Base-by-base conservation (phyloP, 2,797 vertebrate genomes). In the Sebastiscus albofasciatus region DNA sequence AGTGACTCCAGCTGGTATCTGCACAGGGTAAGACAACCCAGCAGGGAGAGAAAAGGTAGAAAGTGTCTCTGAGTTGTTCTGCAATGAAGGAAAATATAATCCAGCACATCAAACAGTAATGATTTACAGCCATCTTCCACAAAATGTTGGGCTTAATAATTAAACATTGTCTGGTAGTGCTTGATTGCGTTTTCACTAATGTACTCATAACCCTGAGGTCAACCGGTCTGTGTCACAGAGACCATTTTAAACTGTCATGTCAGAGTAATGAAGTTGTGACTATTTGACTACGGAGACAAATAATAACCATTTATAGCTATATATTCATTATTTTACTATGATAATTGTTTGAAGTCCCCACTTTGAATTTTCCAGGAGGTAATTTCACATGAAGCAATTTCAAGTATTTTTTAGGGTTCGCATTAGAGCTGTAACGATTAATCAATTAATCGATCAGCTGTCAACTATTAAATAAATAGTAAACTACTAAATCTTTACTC, bases 1-100 rank as follows among this genome's bases (percentile, higher is more conserved):
- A 2, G 97, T 97, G 93, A 99, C 96, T 81, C 98, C 98, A 71
- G 97, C 96, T 65, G 98, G 97, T 8, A 99, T 97, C 61, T 97
- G 97, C 81, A 99, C 92, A 2, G 98, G 97, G 82, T 97, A 99
- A 4, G 96, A 86, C 31, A 98, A 71, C 14, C 96, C 95, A 24
- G 96, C 92, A 46, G 97, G 96, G 62, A 99, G 91, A 74, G 96
- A 91, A 33, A 98, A 96, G n/a, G 96, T 96, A 39, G 96, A 90
- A 12, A 94, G 90, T 0, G 90, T 80, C 71, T 78, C 95, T 2
- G 96, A 90, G 79, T 86, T 91, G 13, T 81, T 96, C 98, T 99
- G 91, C 70, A 92, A 92, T 29, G 1, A 54, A 82, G 10, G 13
- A 68, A 67, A 67, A 70, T 16, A 56, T 6, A 13, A 77, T 18